Percentiles rank a stretch among this genome's conserved stretches.
These are phyloP conservation scores for Epistrophe eligans DNA, from an alignment of 2,888 invertebrate species.

Conservation along the genomic window DNA sequence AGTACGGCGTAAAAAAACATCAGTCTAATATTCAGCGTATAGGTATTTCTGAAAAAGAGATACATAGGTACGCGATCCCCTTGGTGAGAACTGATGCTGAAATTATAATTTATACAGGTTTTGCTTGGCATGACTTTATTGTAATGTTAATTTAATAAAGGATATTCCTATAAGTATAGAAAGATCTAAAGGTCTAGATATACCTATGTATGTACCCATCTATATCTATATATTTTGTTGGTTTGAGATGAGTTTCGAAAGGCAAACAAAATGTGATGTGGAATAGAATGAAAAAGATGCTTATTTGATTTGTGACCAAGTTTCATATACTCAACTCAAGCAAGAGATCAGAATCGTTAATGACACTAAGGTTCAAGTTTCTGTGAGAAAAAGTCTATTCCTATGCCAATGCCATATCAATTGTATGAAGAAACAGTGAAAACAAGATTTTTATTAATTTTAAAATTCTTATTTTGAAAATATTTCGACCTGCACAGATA, in stretches of 20 bases:
- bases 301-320: not conserved
- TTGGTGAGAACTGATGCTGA: not conserved
- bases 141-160: constrained; percentile 3
- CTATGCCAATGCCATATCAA: too few species aligned
- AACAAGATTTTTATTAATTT: not conserved
- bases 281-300: not conserved
- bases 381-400: not conserved
- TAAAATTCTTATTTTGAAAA: too few species aligned
- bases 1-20: not conserved
- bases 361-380: not conserved
- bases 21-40: not conserved
- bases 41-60: not conserved
- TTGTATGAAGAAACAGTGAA: too few species aligned
- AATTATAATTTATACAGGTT: constrained; percentile 5
- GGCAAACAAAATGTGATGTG: not conserved
- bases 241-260: not conserved
- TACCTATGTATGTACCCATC: not conserved
- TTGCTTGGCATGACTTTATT: not conserved
- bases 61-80: not conserved
- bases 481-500: too few species aligned
- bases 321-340: not conserved
- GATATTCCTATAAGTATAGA: not conserved
- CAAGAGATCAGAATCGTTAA: not conserved
- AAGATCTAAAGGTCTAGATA: not conserved
- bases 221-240: not conserved